phyloP scores from a whole-genome alignment of 2,888 invertebrate genomes.

The Hipparchia sbordonii region DNA sequence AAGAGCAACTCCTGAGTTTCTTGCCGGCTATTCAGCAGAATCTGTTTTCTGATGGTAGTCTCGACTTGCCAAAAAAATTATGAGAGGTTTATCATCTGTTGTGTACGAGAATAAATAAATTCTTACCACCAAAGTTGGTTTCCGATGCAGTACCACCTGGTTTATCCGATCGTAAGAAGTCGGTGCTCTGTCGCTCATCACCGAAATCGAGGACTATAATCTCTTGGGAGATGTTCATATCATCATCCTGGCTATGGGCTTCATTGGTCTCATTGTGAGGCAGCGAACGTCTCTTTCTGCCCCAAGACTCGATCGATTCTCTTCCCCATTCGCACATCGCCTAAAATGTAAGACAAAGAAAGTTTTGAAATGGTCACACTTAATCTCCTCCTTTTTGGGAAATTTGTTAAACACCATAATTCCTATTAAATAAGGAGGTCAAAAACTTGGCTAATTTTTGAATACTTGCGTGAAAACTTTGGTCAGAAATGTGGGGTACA shows the following conservation, averaged over 20 bases:
- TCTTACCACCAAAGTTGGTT: conserved; percentile 88
- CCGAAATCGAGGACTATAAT: conserved; percentile 96
- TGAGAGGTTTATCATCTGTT: neutral
- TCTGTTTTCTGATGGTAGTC: no score
- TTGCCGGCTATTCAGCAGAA: no score
- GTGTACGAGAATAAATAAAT: neutral
- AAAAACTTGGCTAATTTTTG: neutral
- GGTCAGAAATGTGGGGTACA: no score
- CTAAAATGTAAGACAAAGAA: conserved; percentile 62
- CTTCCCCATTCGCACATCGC: conserved; percentile 96
- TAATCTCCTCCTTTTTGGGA: no score
- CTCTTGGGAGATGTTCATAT: conserved; percentile 97
- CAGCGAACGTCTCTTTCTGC: conserved; percentile 92
- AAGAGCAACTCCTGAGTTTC: no score
- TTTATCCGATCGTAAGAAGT: conserved; percentile 89
- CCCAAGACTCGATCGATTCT: conserved; percentile 95
- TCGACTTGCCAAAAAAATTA: no score
- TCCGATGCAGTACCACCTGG: conserved; percentile 83
- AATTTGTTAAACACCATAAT: no score
- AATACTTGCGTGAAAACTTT: no score
- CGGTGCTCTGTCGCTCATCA: conserved; percentile 91
- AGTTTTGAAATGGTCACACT: neutral
- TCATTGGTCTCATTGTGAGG: conserved; percentile 83
- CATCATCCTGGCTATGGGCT: conserved; percentile 86
- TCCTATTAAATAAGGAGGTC: neutral